Evolutionary conservation across 2,113 vertebrate genomes (phyloP), one percentile per base, ranked within the genome.

Genomic region (Ageneiosus marmoratus): DNA sequence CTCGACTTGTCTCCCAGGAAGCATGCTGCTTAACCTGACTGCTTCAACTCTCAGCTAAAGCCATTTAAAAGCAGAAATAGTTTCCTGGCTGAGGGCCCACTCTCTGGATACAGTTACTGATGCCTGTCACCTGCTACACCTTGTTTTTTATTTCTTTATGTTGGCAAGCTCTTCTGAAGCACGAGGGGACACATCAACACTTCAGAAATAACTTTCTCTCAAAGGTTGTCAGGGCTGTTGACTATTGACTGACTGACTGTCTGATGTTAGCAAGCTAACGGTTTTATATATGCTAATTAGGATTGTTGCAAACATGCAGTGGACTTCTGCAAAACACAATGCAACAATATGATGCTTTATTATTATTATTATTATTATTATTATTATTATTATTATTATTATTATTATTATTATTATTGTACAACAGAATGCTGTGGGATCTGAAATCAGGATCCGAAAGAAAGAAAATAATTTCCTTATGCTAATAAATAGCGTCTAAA

Each of bases 121-220:
- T 8, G 11, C 5, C 32, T 58, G 5, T 77, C 53, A 56, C 75
- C 50, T 77, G 11, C 58, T 24, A n/a, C 75, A 77, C 18, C 48
- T 32, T 32, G 5, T 48, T 15, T n/a, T 70, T 18, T 41, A 6
- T 1, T 46, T 48, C n/a, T 73, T 51, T 1, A 15, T 7, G 50
- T 74, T 74, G 72, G 37, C 13, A 50, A 51, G 27, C 16, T 0
- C 32, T 56, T 24, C 18, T 13, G 20, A 13, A 24, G 51, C 53
- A 77, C 41, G 32, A 77, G 3, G 11, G 53, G 4, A 41, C 20
- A 58, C 53, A 77, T 58, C 51, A 55, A 55, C 73, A 77, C 75
- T 77, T 77, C 53, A 58, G 75, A 58, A 77, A 77, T 37, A 22
- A 12, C 22, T 41, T 58, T 41, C 34, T 77, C 51, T 41, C 10